Percentiles rank a stretch among this genome's conserved stretches.
Conservation (phyloP, 2,797 vertebrate genomes). For the Sebastes paucispinis region DNA sequence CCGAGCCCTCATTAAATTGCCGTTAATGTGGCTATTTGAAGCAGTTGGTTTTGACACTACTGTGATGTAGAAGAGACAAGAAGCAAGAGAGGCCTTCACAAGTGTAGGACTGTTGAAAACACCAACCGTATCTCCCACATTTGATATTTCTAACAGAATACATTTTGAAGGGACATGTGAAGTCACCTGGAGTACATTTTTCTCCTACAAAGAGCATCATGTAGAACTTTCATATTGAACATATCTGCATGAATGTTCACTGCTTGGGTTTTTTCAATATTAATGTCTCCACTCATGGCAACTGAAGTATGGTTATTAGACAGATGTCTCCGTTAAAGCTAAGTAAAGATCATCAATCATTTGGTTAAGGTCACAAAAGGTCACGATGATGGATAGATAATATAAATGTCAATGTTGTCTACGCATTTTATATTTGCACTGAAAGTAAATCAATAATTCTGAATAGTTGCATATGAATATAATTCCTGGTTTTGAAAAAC, state of each 20-base stretch:
- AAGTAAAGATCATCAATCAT: background rate
- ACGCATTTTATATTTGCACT: background rate
- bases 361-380: background rate
- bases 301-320: background rate
- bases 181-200: background rate
- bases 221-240: background rate
- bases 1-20: constrained; percentile 62
- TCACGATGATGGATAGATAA: background rate
- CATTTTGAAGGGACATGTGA: background rate
- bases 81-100: background rate
- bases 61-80: constrained; percentile 39
- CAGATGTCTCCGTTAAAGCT: background rate
- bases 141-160: constrained; percentile 6
- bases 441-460: background rate
- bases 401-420: background rate
- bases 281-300: background rate
- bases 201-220: background rate
- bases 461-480: background rate
- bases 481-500: background rate
- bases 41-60: constrained; percentile 40
- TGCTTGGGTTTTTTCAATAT: background rate
- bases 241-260: background rate
- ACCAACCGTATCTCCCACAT: background rate
- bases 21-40: constrained; percentile 62
- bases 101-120: background rate